Evolutionary conservation across 2,113 vertebrate genomes (phyloP).

Genomic region (Neotoma lepida): DNA sequence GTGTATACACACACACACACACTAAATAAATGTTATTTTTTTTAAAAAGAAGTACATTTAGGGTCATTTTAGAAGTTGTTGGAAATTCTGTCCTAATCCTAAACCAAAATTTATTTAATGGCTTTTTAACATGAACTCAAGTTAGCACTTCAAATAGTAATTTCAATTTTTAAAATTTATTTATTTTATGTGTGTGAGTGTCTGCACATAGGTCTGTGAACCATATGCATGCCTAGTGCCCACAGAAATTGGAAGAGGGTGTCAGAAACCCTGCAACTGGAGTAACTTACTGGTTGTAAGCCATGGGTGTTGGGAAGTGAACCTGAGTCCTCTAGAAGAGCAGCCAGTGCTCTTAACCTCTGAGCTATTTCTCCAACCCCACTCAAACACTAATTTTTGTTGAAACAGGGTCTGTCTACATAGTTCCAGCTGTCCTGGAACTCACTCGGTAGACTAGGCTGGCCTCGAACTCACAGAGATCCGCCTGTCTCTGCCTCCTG

Average conservation of each 20-base stretch:
- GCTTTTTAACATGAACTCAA: background rate
- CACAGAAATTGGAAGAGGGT: background rate
- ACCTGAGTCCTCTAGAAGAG: no score
- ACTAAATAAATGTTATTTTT: background rate
- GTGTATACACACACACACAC: no score
- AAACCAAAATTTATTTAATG: background rate
- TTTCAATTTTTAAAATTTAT: background rate
- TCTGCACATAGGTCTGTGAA: background rate
- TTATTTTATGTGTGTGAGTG: background rate
- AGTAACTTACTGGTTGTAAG: background rate
- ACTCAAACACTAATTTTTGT: background rate
- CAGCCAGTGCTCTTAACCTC: no score
- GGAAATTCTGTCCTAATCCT: no score
- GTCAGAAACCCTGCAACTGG: background rate
- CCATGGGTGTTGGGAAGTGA: no score
- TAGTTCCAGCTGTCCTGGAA: background rate
- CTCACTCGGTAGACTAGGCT: background rate
- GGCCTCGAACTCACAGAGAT: background rate
- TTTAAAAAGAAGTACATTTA: background rate
- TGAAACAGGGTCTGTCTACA: background rate
- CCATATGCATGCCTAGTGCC: background rate
- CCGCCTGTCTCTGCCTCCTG: background rate
- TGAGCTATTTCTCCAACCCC: no score
- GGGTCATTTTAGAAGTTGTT: background rate
- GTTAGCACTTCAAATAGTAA: background rate